phyloP scores from a whole-genome alignment of 2,113 vertebrate genomes.

The Neodon shergylaensis region DNA sequence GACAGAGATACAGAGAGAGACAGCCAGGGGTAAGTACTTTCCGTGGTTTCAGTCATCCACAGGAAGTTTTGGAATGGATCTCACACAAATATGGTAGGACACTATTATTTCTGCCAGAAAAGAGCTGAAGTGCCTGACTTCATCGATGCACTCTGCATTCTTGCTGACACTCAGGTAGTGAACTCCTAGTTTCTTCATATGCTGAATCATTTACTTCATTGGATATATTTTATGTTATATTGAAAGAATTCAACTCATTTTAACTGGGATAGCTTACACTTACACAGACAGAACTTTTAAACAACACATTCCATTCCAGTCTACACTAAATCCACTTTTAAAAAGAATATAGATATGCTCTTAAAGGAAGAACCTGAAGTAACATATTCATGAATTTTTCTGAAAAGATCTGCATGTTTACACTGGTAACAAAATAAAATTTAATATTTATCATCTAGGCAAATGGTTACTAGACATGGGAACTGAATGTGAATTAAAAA shows the following conservation, averaged over 20 bases:
- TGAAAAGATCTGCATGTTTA: not conserved
- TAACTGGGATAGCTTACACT: not conserved
- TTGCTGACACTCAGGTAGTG: not conserved
- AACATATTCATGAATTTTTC: not conserved
- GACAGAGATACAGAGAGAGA: too few relatives aligned
- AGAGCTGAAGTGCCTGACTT: not conserved
- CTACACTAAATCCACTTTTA: not conserved
- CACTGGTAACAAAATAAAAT: not conserved
- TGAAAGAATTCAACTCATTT: conserved; percentile 43
- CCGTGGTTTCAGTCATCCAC: not conserved
- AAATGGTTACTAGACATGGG: conserved; percentile 26
- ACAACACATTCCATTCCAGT: conserved; percentile 3
- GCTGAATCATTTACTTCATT: conserved; percentile 3
- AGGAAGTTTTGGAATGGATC: not conserved
- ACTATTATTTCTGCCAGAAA: not conserved
- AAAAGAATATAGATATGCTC: not conserved
- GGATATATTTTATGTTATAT: not conserved
- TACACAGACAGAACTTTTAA: conserved; percentile 29
- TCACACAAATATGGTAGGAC: not conserved
- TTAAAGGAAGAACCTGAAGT: conserved; percentile 33
- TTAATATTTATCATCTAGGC: not conserved
- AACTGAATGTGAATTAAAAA: conserved; percentile 20
- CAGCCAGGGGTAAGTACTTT: not conserved
- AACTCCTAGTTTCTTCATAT: not conserved
- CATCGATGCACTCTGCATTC: not conserved